A percentile compares a stretch with the other conserved stretches of the same genome.
These are phyloP conservation scores for Falcaria lacertinaria DNA, from an alignment of 2,888 invertebrate genomes.

Conservation along the genomic window DNA sequence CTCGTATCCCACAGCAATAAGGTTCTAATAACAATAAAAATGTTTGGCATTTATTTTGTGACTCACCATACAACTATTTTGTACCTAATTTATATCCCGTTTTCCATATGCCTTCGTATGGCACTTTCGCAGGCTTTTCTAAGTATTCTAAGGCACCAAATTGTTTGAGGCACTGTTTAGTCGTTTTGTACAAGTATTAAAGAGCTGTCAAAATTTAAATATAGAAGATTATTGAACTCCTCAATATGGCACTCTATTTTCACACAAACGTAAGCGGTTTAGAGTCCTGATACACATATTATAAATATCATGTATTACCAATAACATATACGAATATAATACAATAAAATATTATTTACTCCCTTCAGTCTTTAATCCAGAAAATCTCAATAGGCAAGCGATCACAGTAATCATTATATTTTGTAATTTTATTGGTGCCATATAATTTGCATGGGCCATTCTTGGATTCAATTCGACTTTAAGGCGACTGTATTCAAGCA, in stretches of 20 bases:
- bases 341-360: conserved; percentile 29
- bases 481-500: background rate
- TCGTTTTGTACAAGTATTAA: conserved; percentile 17
- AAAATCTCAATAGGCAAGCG: conserved; percentile 74
- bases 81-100: conserved; percentile 49
- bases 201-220: conserved; percentile 22
- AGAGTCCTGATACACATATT: conserved; percentile 40
- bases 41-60: conserved; percentile 78
- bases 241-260: conserved; percentile 68
- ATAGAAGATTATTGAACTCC: conserved; percentile 36
- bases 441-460: conserved; percentile 38
- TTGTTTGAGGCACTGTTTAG: conserved; percentile 53
- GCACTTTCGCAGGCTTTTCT: conserved; percentile 45
- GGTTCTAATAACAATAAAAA: conserved; percentile 52
- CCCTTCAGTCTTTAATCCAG: conserved; percentile 73
- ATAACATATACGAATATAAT: conserved; percentile 37
- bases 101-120: conserved; percentile 48
- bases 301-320: conserved; percentile 17
- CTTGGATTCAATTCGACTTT: conserved; percentile 17
- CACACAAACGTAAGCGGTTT: conserved; percentile 45
- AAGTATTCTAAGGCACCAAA: conserved; percentile 50
- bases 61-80: conserved; percentile 68
- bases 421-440: conserved; percentile 54
- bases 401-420: conserved; percentile 60
- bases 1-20: conserved; percentile 44